Conservation (phyloP, 2,113 vertebrate genomes). For the Glaucidium brasilianum region DNA sequence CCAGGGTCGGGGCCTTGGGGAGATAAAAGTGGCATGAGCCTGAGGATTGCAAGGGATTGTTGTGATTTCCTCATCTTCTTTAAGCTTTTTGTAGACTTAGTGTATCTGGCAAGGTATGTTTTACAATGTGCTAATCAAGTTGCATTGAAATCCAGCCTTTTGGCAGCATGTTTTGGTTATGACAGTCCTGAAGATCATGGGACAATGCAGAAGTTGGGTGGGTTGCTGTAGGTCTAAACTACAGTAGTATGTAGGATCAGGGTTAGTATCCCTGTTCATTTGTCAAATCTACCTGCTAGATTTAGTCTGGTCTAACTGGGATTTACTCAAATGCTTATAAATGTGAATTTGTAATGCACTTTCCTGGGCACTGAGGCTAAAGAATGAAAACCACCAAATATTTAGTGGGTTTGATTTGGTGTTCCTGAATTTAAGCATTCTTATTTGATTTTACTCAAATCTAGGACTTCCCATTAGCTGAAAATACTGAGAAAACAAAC, state of each 20-base stretch:
- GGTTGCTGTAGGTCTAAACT: background rate
- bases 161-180: fast-evolving
- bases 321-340: background rate
- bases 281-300: background rate
- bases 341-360: background rate
- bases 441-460: background rate
- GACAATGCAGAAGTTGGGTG: background rate
- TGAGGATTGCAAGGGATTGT: background rate
- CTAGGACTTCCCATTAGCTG: background rate
- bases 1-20: too few species aligned
- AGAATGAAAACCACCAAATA: background rate
- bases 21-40: background rate
- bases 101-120: background rate
- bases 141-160: fast-evolving
- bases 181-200: background rate
- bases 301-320: background rate
- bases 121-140: background rate
- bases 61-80: background rate
- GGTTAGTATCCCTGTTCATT: background rate
- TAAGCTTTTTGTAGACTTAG: background rate
- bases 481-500: background rate
- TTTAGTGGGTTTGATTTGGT: background rate
- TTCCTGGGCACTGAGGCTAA: background rate
- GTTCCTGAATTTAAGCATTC: background rate
- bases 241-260: background rate